Base-by-base conservation (phyloP, 2,888 invertebrate species). In the Meta bourneti region DNA sequence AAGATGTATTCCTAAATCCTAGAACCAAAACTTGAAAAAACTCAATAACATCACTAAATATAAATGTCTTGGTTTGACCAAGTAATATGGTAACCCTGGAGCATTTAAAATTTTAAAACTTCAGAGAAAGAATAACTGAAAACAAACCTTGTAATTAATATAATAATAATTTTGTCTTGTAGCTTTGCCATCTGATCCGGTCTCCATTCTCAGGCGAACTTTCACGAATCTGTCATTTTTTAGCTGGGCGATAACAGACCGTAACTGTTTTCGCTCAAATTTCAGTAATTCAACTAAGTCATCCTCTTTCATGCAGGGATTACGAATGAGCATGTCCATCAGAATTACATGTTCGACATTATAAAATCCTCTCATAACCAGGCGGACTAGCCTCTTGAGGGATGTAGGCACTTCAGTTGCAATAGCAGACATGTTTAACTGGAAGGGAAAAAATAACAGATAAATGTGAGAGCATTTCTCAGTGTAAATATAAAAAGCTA, bases 161-260 rank as follows among this genome's bases (percentile, higher is more conserved):
- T 98, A 99, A 95, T 99, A 99, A 95, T 98, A 99, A 95, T 98
- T 99, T 34, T 98, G 98, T 96, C 98, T 98, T 94, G 98, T 98
- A 61, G 98, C 98, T 95, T 98, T 98, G 6, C 98, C 98, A 95
- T 99, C 99, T 0, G 97, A 96, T 69, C 98, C 98, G 87, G 99
- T 99, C 96, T 99, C 99, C 97, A 99, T 98, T 95, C 98, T 97
- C 94, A 99, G 96, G 94, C 98, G 96, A 61, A 98, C 97, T 96
- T 98, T 98, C 93, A 98, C 97, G 94, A 99, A 98, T 95, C 98
- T 98, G 95, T 99, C 99, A 94, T 97, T 98, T 95, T 97, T 97
- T 92, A 99, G 95, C 0, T 97, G 97, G 0, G 98, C 96, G 95
- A 99, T 97, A 94, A 98, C 96, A 0, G 98, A 97, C 94, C 99